Evolutionary conservation across 2,888 invertebrate species (phyloP).

Genomic region (Hypena proboscidalis): DNA sequence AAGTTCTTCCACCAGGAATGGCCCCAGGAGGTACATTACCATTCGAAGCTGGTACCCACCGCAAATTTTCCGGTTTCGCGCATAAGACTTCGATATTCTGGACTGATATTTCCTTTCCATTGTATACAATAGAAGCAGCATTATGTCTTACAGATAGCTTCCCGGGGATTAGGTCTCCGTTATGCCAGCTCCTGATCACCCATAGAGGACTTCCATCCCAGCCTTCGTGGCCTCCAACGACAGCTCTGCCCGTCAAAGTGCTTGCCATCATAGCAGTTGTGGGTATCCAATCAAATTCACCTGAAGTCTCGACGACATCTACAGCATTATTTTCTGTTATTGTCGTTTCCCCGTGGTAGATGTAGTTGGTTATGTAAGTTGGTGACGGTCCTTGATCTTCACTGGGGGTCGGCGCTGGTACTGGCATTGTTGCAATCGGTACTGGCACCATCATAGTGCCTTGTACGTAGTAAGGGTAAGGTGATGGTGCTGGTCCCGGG

Average conservation of each 20-base stretch:
- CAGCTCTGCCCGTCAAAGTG: constrained; percentile 67
- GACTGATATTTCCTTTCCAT: constrained; percentile 73
- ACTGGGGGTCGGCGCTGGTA: constrained; percentile 19
- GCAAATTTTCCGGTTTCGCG: constrained; percentile 63
- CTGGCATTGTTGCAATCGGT: constrained; percentile 49
- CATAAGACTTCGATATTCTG: constrained; percentile 78
- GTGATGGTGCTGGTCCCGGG: constrained; percentile 40
- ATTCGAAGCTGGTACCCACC: constrained; percentile 83
- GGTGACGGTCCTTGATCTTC: constrained; percentile 35
- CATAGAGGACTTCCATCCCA: constrained; percentile 81
- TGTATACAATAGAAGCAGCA: constrained; percentile 68
- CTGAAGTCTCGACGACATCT: constrained; percentile 65
- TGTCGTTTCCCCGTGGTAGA: constrained; percentile 69
- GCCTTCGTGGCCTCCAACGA: constrained; percentile 77
- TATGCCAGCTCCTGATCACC: constrained; percentile 77
- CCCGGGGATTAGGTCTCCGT: constrained; percentile 78
- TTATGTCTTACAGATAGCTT: constrained; percentile 76
- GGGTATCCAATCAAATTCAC: constrained; percentile 76
- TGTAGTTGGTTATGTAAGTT: constrained; percentile 78
- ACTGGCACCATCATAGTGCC: constrained; percentile 72
- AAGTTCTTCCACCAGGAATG: constrained; percentile 81
- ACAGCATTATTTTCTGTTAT: constrained; percentile 45
- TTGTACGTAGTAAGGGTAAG: constrained; percentile 69
- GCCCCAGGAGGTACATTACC: constrained; percentile 83
- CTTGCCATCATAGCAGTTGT: constrained; percentile 68